Conservation (phyloP, 1,140 invertebrate genomes). For the Apolygus lucorum region DNA sequence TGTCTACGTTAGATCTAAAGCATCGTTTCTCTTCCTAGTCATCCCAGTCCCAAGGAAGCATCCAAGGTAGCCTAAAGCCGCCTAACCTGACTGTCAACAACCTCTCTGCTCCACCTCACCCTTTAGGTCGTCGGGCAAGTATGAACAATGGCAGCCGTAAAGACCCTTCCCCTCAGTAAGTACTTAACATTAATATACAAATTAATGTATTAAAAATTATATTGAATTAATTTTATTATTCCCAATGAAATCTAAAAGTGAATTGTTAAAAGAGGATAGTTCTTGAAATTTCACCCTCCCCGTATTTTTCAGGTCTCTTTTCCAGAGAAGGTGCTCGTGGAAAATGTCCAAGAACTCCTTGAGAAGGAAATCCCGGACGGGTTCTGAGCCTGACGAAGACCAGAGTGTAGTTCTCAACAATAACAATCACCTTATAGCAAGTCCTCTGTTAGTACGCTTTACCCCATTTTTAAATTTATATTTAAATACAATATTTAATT, state of each 20-base stretch:
- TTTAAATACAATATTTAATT: too few relatives aligned
- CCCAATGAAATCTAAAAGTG: too few relatives aligned
- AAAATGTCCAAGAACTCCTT: conserved; percentile 56
- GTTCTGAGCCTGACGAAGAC: conserved; percentile 44
- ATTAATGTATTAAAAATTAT: too few relatives aligned
- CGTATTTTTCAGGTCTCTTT: conserved; percentile 39
- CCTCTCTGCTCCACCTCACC: conserved; percentile 21
- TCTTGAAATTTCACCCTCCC: too few relatives aligned
- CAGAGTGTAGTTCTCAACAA: conserved; percentile 54
- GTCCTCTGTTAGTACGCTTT: not conserved
- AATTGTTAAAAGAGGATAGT: too few relatives aligned
- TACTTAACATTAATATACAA: too few relatives aligned
- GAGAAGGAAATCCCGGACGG: conserved; percentile 47
- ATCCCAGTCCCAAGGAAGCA: conserved; percentile 40
- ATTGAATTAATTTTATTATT: too few relatives aligned
- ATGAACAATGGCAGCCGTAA: conserved; percentile 5
- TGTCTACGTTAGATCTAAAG: too few relatives aligned
- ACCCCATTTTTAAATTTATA: too few relatives aligned
- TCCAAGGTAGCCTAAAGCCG: conserved; percentile 49
- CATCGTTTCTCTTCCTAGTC: conserved; percentile 32
- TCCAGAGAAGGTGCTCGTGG: conserved; percentile 59
- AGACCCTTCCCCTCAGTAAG: not conserved
- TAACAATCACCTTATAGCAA: conserved; percentile 34
- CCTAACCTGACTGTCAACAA: conserved; percentile 39
- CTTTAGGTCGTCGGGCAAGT: conserved; percentile 25